Base-by-base conservation (phyloP, 2,797 vertebrate species). In the Helicolenus hilgendorfi region DNA sequence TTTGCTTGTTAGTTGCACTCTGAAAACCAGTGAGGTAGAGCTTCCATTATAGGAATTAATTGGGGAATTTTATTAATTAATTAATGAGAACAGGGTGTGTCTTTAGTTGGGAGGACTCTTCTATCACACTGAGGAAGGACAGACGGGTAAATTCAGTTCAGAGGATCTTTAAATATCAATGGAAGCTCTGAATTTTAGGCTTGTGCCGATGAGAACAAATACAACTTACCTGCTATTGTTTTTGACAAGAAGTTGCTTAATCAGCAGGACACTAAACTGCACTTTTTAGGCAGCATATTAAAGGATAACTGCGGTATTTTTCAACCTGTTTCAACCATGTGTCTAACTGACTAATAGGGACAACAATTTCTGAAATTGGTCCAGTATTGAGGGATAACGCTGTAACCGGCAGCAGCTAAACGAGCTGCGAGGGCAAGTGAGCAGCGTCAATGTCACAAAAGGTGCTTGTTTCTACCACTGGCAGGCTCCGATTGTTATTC, bases 151-250 rank as follows among this genome's bases (percentile, higher is more conserved):
- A 56, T 27, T 53, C 62, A 20, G 36, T 10, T 63, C 26, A 20
- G 68, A 83, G 33, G 55, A 77, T 65, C 65, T 74, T 1, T 45
- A 60, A 59, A 38, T 56, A 70, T 93, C 85, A 97, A 96, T 90
- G 92, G 95, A 96, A 97, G 96, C 94, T 97, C 93, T 93, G 49
- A 82, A 35, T 41, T 45, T 88, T 74, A 93, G 94, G 92, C 94
- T 95, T 92, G 91, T 95, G 94, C 93, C 91, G 76, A 92, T 77
- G 70, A 80, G 11, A 59, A 22, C 11, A 11, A 58, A 76, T 27
- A 26, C n/a, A 71, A 11, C 62, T 75, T 7, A 45, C 49, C 72
- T 58, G 35, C 11, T 22, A 14, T 1, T 45, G 33, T 29, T 78
- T 58, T 41, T 27, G 45, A 49, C 45, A 49, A 49, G 45, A 33